Evolutionary conservation across 2,888 invertebrate species (phyloP), one percentile per base, ranked within the genome.

Genomic region (Geotrupes spiniger): DNA sequence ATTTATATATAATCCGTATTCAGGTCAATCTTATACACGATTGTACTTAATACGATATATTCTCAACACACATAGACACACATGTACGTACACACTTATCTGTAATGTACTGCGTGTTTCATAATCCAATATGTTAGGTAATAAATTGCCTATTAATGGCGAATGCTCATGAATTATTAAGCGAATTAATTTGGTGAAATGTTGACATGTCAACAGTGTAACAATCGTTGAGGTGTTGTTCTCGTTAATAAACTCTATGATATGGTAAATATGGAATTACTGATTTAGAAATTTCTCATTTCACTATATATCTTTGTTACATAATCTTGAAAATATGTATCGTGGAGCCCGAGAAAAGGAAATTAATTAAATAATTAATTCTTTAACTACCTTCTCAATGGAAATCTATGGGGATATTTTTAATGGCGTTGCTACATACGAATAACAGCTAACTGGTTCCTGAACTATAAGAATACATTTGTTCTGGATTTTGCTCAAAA

Each of bases 11-110:
- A 33, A 33, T 33, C 27, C 27, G 40, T 27, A 40, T 26, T 26
- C 40, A 40, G 40, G 40, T 40, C 40, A 40, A 27, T 25, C 40
- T 40, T 40, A 40, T 40, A 15, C 40, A 26, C 40, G 26, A 25
- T 25, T 12, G 27, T 27, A 27, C 25, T 33, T 33, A 33, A 33
- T 33, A 33, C 33, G 15, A 33, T 15, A 33, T 33, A n/a, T 29
- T 29, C 29, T 29, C 29, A 12, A 29, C 21, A 21, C 21, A 21
- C 3, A 21, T 6, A 21, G 4, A 21, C 21, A 21, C 21, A 21
- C 21, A 21, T n/a, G n/a, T n/a, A 29, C 29, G 29, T 11, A 29
- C 29, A 12, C 12, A 29, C 29, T 5, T 29, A 29, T 29, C 29
- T 11, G 10, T 29, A 29, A 10, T 6, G n/a, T 21, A 21, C 21